A percentile compares a stretch with the other conserved stretches of the same genome.
Conservation (phyloP, 2,113 vertebrate genomes). For the Bubo bubo region DNA sequence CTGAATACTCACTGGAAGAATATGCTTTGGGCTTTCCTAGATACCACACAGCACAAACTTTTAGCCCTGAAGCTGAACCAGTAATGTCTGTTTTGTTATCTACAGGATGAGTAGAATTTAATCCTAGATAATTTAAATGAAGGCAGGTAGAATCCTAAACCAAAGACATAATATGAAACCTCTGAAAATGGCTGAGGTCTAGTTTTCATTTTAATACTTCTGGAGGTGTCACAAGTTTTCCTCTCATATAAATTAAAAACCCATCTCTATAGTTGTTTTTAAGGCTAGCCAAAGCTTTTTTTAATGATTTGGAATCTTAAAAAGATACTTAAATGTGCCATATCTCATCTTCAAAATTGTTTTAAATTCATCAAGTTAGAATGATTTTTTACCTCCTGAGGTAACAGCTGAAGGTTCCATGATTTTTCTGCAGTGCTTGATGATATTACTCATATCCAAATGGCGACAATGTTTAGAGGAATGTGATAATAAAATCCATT, state of each 20-base stretch:
- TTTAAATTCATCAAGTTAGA: not conserved
- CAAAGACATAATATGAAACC: not conserved
- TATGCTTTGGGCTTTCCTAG: not conserved
- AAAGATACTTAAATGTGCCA: not conserved
- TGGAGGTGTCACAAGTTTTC: not conserved
- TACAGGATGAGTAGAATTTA: not conserved
- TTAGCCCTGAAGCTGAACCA: not conserved
- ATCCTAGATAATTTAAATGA: not conserved
- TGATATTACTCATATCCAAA: constrained; percentile 15
- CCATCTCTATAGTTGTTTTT: not conserved
- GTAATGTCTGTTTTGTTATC: not conserved
- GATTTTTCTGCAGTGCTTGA: not conserved
- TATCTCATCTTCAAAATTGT: not conserved
- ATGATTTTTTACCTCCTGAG: not conserved
- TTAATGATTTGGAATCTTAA: not conserved
- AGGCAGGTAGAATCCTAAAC: not conserved
- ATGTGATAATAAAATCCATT: not conserved
- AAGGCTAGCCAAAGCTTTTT: not conserved
- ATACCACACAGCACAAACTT: not conserved
- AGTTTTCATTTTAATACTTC: not conserved
- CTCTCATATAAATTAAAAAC: not conserved
- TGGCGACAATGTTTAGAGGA: not conserved
- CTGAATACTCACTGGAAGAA: not conserved
- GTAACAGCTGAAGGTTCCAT: not conserved
- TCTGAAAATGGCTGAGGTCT: not conserved